Evolutionary conservation across 2,797 vertebrate species (phyloP).

Genomic region (Enteromius thamalakanensis): DNA sequence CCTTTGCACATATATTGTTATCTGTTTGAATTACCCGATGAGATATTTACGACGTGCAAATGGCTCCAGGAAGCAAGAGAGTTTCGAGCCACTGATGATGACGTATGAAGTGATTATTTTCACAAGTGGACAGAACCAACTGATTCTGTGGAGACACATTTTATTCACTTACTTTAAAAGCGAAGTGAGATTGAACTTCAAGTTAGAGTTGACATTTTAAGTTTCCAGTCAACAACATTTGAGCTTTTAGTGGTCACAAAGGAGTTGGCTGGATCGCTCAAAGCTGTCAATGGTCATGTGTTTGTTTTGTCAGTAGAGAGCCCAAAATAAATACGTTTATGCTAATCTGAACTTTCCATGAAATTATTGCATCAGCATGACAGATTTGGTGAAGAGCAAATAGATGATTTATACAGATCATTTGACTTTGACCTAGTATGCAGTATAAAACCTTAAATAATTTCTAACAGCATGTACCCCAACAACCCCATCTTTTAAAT

Average conservation of each 20-base stretch:
- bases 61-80: slow-evolving; percentile 52
- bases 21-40: slow-evolving; percentile 44
- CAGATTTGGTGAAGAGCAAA: slow-evolving; percentile 39
- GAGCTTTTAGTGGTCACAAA: slow-evolving; percentile 57
- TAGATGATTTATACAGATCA: slow-evolving; percentile 17
- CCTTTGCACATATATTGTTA: slow-evolving; percentile 12
- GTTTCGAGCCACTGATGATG: slow-evolving; percentile 56
- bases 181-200: slow-evolving; percentile 34
- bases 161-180: slow-evolving; percentile 42
- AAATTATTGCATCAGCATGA: slow-evolving; percentile 58
- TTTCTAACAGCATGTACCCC: background rate
- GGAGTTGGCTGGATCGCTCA: slow-evolving; percentile 55
- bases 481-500: background rate
- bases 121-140: slow-evolving; percentile 32
- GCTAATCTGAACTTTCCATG: slow-evolving; percentile 62
- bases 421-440: slow-evolving; percentile 27
- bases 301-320: slow-evolving; percentile 60
- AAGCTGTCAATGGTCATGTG: slow-evolving; percentile 49
- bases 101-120: slow-evolving; percentile 54
- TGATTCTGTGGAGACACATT: slow-evolving; percentile 45
- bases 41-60: slow-evolving; percentile 55
- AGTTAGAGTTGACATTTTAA: slow-evolving; percentile 53
- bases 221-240: slow-evolving; percentile 57
- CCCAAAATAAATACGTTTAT: slow-evolving; percentile 70
- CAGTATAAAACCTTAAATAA: background rate